Evolutionary conservation across 1,140 invertebrate species (phyloP), one percentile per base, ranked within the genome.

Genomic region (Procambarus clarkii): DNA sequence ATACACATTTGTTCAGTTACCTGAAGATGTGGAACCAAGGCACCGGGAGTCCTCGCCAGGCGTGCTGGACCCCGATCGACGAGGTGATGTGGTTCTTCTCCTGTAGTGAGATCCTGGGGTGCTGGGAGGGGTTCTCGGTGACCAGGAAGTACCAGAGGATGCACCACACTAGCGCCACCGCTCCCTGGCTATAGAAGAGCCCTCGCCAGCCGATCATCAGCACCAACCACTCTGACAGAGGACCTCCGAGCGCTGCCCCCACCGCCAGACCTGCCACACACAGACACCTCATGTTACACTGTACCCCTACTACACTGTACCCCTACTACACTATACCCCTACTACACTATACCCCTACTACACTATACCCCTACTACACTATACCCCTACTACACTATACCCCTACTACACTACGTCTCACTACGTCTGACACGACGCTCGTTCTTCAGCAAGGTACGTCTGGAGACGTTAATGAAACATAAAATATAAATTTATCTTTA

Each of bases 161-260:
- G 50, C 97, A 97, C 98, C 98, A 99, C 74, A 97, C 92, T 64
- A 98, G 93, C 3, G 97, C 97, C 83, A 98, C 95, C 24, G 95
- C 95, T 92, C 97, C 97, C 60, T 97, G 98, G 84, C 97, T 95
- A 94, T 98, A 98, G 95, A 98, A 98, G 18, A 97, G 97, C 11
- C 96, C 97, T 88, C 97, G 96, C 97, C 97, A 98, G 2, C 97
- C 97, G 69, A 93, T 90, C 21, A 90, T 84, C 0, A 60, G 77
- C 64, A 93, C 90, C 21, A 92, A 48, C 86, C 89, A 93, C 81
- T 91, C 92, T 8, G 86, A 89, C 18, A 93, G 48, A 0, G 92
- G 92, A 1, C 92, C 92, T 13, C 92, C 92, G 15, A 93, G 76
- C 8, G 91, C 91, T 11, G 92, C 92, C 7, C 92, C 92, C 21